phyloP scores from a whole-genome alignment of 2,113 vertebrate species.

The Pelmatolapia mariae region DNA sequence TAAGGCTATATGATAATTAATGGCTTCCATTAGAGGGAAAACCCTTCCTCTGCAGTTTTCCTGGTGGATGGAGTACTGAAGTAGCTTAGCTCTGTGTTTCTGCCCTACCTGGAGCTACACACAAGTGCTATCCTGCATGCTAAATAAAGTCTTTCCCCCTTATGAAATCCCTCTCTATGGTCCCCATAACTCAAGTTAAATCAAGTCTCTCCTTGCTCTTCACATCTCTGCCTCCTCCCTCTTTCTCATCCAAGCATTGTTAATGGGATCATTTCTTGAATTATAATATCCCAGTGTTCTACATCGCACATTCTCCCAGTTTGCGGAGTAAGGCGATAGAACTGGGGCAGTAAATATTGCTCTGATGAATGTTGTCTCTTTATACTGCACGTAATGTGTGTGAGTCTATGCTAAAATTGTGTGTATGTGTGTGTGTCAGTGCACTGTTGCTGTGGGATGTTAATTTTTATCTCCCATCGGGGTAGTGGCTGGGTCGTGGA shows the following conservation, averaged over 20 bases:
- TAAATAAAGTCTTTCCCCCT: constrained; percentile 49
- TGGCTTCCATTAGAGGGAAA: constrained; percentile 54
- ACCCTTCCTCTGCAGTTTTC: constrained; percentile 63
- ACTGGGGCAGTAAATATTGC: constrained; percentile 10
- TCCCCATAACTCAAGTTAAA: constrained; percentile 40
- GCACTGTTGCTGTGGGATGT: constrained; percentile 31
- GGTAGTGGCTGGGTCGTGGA: constrained; percentile 40
- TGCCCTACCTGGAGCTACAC: constrained; percentile 55
- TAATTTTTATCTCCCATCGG: constrained; percentile 51
- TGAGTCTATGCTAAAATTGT: neutral
- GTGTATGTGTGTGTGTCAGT: neutral
- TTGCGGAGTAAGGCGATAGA: neutral
- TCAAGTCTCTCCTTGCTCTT: constrained; percentile 17
- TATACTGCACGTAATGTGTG: neutral
- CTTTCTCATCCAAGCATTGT: constrained; percentile 16
- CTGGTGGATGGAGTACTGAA: constrained; percentile 53
- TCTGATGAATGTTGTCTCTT: neutral
- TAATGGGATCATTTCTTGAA: constrained; percentile 32
- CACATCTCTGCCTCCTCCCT: neutral
- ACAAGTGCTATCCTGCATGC: constrained; percentile 63
- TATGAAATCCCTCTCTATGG: neutral
- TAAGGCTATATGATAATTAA: constrained; percentile 56
- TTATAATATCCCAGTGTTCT: constrained; percentile 20
- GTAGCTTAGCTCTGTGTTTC: constrained; percentile 53
- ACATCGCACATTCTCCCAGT: constrained; percentile 20